Base-by-base conservation (phyloP, 2,113 vertebrate species). In the Rafetus swinhoei region DNA sequence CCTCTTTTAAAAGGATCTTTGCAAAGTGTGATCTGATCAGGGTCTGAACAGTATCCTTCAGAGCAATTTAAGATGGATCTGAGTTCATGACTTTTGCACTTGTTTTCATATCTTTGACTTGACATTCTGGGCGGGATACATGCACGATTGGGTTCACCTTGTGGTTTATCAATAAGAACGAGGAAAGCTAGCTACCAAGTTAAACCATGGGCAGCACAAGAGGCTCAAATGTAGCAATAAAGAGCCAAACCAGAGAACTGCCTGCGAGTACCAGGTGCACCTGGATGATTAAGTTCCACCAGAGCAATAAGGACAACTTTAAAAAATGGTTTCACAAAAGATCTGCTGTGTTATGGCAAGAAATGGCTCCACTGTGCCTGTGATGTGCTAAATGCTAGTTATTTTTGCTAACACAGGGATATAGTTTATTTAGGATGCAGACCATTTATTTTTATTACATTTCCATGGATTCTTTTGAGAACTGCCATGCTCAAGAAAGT, bases 391-490 rank as follows among this genome's bases (percentile, higher is more conserved):
- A n/a, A 16, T 69, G 15, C 85, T 86, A 90, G 59, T 54, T 90
- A 90, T 59, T 24, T 0, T 79, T 35, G 84, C 62, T 18, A 19
- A 81, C 79, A 82, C 76, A 72, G 60, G 5, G 11, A 0, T 9
- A 90, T 87, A 92, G 93, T 93, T 97, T 96, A 94, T 94, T 93
- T 90, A 88, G 96, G 95, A 93, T 96, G 94, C 79, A 89, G 81
- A 93, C 91, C 93, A 93, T 92, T 97, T 90, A 89, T 93, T 76
- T 94, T 91, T 25, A 60, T 69, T 69, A 45, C 21, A 69, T 96
- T 86, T 77, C 54, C 80, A 83, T 60, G 57, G 45, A 81, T 86
- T 86, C 95, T 94, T 89, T 95, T 96, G 93, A 93, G 95, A 96
- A 93, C 94, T 76, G 39, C 87, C 56, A 89, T 2, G 92, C 94